Conservation (phyloP, 1,140 invertebrate genomes). For the Mizuhopecten yessoensis region DNA sequence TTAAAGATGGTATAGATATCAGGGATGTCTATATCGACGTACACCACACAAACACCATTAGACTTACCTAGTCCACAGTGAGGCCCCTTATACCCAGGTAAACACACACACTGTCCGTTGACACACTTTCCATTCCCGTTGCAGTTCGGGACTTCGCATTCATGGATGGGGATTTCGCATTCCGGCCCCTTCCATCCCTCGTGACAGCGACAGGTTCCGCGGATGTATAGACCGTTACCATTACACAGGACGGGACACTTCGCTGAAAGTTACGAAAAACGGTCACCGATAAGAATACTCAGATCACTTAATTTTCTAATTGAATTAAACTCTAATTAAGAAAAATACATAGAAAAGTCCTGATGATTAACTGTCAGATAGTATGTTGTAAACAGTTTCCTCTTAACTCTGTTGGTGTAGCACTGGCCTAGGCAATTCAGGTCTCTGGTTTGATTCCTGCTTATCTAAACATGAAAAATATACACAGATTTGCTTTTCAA, state of each 20-base stretch:
- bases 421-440: no score
- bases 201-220: slow-evolving; percentile 81
- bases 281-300: no score
- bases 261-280: slow-evolving; percentile 66
- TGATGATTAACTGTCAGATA: no score
- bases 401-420: no score
- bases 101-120: slow-evolving; percentile 82
- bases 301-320: slow-evolving; percentile 1
- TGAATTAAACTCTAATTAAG: not conserved
- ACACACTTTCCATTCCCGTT: slow-evolving; percentile 82
- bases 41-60: not conserved
- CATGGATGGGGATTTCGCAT: slow-evolving; percentile 78
- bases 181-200: slow-evolving; percentile 82
- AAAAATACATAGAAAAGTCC: not conserved
- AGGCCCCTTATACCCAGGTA: slow-evolving; percentile 79
- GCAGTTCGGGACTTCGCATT: slow-evolving; percentile 82
- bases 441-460: no score
- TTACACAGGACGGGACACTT: slow-evolving; percentile 89
- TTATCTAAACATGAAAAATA: no score
- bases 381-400: no score
- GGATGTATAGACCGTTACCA: slow-evolving; percentile 81
- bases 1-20: not conserved
- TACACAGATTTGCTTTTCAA: no score
- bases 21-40: not conserved
- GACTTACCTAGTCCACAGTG: slow-evolving; percentile 81